Base-by-base conservation (phyloP, 2,888 invertebrate species). In the Perizoma flavofasciatum region DNA sequence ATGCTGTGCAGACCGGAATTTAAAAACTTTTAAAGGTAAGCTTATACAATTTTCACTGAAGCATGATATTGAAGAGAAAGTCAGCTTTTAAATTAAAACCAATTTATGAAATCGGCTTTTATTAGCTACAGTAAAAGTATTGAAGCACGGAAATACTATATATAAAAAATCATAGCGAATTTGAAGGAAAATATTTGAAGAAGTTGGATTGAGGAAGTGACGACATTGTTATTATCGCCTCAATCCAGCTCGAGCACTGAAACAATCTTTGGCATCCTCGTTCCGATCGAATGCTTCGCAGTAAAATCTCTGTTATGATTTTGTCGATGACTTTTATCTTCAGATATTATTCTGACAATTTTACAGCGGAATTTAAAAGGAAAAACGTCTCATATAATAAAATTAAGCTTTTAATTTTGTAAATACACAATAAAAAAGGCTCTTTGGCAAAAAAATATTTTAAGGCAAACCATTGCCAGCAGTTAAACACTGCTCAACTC, bases 221-320 rank as follows among this genome's bases (percentile, higher is more conserved):
- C 84, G 87, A 87, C 87, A 88, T 88, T 86, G 88, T 88, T 90
- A 89, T 89, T 89, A 89, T 88, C 87, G 85, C 74, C 80, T 82
- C 85, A 82, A 85, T 86, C 81, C 84, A 76, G 72, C 75, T 73
- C 81, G 75, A 77, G 78, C 74, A 78, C 79, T 78, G 83, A 81
- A 87, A 88, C 85, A 88, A 88, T 88, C 85, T 88, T 84, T 82
- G 82, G 77, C 72, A 78, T 77, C 73, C 78, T 73, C 77, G 73
- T 77, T 79, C 78, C 82, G 75, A 85, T 86, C 81, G 81, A 78
- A 79, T 79, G 77, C 71, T 77, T 78, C 75, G 78, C 82, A 83
- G 82, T 87, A 86, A 86, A 86, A 87, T 82, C 77, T 80, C 70
- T 76, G 85, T 83, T 88, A 86, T 87, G 81, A 85, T 86, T 83